These are phyloP conservation scores for Balaeniceps rex DNA, from an alignment of 2,113 vertebrate genomes.

Conservation along the genomic window DNA sequence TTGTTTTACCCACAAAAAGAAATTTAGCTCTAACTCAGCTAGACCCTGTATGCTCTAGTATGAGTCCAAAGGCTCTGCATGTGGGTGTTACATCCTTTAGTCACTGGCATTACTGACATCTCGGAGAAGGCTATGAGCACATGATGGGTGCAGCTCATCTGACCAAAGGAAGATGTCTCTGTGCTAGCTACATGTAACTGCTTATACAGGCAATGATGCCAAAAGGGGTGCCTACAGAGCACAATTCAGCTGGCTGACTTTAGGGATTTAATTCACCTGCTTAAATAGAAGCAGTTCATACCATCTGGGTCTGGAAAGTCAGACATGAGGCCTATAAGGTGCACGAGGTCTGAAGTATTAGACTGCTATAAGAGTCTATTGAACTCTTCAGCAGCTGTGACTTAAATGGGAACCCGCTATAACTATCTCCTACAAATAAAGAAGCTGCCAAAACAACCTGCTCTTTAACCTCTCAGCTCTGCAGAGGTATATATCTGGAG, in stretches of 20 bases:
- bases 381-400: background rate
- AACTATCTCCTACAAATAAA: background rate
- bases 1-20: background rate
- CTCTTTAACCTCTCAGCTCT: background rate
- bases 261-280: background rate
- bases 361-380: background rate
- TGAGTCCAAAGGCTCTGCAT: background rate
- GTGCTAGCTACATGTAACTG: background rate
- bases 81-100: background rate
- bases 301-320: background rate
- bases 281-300: background rate
- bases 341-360: background rate
- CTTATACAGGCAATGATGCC: background rate
- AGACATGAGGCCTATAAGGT: background rate
- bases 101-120: rapidly evolving
- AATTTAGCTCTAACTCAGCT: background rate
- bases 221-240: background rate
- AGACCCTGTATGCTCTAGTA: background rate
- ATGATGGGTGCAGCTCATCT: background rate
- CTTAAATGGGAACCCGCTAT: background rate
- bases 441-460: background rate
- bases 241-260: background rate
- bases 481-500: background rate
- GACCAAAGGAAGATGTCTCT: background rate
- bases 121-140: background rate